These are phyloP conservation scores for Petrolisthes manimaculis DNA, from an alignment of 2,888 invertebrate genomes.

Conservation along the genomic window DNA sequence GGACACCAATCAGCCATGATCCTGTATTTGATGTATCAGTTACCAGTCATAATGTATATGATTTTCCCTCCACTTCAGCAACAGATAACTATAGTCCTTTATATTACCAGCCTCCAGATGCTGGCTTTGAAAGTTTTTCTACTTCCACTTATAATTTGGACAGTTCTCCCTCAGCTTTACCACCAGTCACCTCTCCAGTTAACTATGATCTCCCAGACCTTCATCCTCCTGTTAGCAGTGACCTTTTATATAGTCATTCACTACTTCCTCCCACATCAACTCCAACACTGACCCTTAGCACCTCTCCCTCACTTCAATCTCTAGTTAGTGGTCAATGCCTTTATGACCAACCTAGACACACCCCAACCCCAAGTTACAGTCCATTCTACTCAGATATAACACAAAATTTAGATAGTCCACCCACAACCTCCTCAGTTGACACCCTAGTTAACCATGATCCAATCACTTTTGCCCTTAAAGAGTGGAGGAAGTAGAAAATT, in stretches of 20 bases:
- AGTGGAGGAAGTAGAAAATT: neutral
- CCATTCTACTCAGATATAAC: neutral
- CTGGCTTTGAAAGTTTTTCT: neutral
- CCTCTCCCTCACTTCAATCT: neutral
- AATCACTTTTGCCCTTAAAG: slow-evolving; percentile 6
- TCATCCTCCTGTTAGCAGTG: neutral
- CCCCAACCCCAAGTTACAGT: neutral
- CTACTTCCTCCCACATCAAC: too few species aligned
- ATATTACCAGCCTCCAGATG: neutral
- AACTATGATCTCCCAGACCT: neutral
- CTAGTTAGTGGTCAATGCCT: slow-evolving; percentile 1
- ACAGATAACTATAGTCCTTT: neutral
- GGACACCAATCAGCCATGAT: neutral
- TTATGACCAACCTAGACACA: neutral
- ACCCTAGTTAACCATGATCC: slow-evolving; percentile 7
- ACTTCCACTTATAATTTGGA: neutral
- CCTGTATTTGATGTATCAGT: neutral
- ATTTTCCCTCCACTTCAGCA: neutral
- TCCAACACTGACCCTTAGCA: neutral
- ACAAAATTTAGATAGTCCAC: neutral
- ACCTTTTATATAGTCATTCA: neutral
- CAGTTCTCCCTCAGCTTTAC: neutral
- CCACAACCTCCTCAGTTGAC: neutral
- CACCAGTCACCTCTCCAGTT: neutral
- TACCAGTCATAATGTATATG: neutral